Evolutionary conservation across 2,888 invertebrate genomes (phyloP).

Genomic region (Anoplius nigerrimus): DNA sequence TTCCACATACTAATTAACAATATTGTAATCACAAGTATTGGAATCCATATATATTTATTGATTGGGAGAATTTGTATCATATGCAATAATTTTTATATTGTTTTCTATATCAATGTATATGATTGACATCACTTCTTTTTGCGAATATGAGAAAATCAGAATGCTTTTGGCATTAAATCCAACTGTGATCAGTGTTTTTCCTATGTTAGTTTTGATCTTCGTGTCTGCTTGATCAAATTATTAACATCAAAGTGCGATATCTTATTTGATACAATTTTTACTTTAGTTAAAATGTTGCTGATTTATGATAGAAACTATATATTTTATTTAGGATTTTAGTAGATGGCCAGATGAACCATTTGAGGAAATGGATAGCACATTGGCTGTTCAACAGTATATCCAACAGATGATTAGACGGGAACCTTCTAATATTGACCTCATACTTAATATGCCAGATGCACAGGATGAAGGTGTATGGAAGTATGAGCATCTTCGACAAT

Average conservation of each 20-base stretch:
- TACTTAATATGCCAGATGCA: slow-evolving; percentile 96
- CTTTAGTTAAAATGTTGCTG: no score
- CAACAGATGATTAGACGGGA: slow-evolving; percentile 97
- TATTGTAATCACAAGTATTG: no score
- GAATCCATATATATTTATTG: no score
- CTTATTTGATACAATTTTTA: no score
- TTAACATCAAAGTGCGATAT: no score
- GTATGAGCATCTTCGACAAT: slow-evolving; percentile 98
- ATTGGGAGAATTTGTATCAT: no score
- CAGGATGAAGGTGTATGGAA: slow-evolving; percentile 99
- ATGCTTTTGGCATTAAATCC: no score
- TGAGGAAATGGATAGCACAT: slow-evolving; percentile 99
- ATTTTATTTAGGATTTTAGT: slow-evolving; percentile 87
- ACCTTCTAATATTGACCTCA: slow-evolving; percentile 94
- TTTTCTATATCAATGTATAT: background rate
- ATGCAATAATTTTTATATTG: background rate
- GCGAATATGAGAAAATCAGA: no score
- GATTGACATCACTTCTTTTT: no score
- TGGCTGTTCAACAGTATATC: slow-evolving; percentile 99
- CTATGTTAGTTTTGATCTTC: no score
- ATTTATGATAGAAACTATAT: background rate
- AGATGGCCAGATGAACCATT: slow-evolving; percentile 98
- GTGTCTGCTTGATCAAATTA: no score
- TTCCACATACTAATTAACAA: no score
- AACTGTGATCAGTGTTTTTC: background rate